Evolutionary conservation across 2,888 invertebrate genomes (phyloP).

Genomic region (Lepidocyrtoides sp.): DNA sequence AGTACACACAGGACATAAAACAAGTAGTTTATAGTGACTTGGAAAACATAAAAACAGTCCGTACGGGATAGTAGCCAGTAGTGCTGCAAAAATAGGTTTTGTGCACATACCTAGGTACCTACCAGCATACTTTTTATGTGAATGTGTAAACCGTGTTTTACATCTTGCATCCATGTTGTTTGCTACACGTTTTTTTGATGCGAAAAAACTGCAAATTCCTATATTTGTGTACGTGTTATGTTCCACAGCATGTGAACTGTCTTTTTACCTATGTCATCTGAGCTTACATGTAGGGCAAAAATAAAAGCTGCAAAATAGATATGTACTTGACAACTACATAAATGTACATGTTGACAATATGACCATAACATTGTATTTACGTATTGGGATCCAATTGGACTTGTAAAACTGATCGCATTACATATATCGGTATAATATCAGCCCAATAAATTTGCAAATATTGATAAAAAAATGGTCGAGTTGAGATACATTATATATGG

Average conservation of each 20-base stretch:
- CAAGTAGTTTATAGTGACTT: conserved; percentile 12
- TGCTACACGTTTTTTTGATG: neutral
- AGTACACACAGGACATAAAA: neutral
- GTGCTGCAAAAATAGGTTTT: no score
- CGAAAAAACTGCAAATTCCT: neutral
- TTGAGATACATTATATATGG: no score
- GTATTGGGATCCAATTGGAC: no score
- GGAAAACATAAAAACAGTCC: neutral
- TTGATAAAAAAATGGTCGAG: no score
- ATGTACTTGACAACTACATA: no score
- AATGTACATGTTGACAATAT: no score
- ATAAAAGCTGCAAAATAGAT: no score
- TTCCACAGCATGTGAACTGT: neutral
- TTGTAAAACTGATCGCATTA: no score
- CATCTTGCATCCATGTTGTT: conserved; percentile 4
- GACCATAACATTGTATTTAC: no score
- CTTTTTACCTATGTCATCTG: neutral
- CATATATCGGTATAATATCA: no score
- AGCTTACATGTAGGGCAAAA: no score
- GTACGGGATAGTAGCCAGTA: neutral
- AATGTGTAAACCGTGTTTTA: conserved; percentile 5
- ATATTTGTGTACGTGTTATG: neutral
- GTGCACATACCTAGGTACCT: neutral
- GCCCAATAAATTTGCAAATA: no score
- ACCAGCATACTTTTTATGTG: neutral